Evolutionary conservation across 2,888 invertebrate species (phyloP).

Genomic region (Aleiodes leptofemur): DNA sequence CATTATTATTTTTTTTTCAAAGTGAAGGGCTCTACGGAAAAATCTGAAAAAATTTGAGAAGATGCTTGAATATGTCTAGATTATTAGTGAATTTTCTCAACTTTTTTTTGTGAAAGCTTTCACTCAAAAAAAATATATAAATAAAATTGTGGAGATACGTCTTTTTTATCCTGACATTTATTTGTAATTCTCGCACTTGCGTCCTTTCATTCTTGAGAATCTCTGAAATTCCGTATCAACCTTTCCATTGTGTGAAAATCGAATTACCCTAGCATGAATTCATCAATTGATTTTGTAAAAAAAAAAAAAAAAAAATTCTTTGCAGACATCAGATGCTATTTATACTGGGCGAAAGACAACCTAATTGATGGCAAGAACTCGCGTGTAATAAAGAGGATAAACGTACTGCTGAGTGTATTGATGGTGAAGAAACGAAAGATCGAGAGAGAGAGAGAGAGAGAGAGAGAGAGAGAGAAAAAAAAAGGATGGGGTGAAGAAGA

Average conservation of each 20-base stretch:
- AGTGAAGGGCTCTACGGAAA: too few relatives aligned
- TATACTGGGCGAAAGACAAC: constrained; percentile 21
- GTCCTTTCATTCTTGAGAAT: too few relatives aligned
- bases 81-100: too few relatives aligned
- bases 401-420: constrained; percentile 55
- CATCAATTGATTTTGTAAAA: not conserved
- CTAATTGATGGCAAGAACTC: constrained; percentile 43
- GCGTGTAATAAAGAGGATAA: constrained; percentile 69
- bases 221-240: too few relatives aligned
- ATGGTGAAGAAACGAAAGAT: constrained; percentile 47
- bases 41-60: too few relatives aligned
- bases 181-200: too few relatives aligned
- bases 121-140: too few relatives aligned
- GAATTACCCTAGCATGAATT: constrained; percentile 26
- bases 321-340: constrained; percentile 18
- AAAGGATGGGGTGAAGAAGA: not conserved
- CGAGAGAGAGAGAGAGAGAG: constrained; percentile 30
- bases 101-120: too few relatives aligned
- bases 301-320: not conserved
- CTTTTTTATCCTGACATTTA: too few relatives aligned
- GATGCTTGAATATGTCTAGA: too few relatives aligned
- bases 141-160: too few relatives aligned
- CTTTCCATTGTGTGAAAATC: constrained; percentile 32
- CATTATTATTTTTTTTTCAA: too few relatives aligned
- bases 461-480: constrained; percentile 35